Conservation (phyloP, 2,113 vertebrate species). For the Circaetus gallicus region DNA sequence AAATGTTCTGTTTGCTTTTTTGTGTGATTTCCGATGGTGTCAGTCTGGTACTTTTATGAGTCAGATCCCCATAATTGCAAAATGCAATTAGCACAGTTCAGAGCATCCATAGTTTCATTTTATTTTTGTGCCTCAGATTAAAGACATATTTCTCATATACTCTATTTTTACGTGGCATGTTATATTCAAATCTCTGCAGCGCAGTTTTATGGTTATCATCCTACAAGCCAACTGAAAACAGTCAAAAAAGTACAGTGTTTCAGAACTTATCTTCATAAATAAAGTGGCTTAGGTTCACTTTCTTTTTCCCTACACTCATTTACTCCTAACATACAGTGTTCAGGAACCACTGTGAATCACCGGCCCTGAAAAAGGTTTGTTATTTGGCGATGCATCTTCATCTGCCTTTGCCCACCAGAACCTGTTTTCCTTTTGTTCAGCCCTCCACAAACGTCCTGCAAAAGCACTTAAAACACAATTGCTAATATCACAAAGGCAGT, state of each 20-base stretch:
- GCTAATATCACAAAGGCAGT: neutral
- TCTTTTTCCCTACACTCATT: neutral
- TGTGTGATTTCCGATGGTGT: neutral
- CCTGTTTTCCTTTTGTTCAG: neutral
- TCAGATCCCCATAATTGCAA: neutral
- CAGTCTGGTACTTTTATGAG: slow-evolving; percentile 37
- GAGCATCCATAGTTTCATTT: neutral
- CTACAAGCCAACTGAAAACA: neutral
- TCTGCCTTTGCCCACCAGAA: neutral
- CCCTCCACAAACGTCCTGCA: neutral
- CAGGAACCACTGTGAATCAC: neutral
- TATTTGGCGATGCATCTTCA: neutral
- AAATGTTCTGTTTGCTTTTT: slow-evolving; percentile 17
- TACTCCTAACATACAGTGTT: neutral
- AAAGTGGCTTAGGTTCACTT: neutral
- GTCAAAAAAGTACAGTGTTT: neutral
- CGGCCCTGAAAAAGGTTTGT: neutral
- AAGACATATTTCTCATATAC: neutral
- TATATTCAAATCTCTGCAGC: neutral
- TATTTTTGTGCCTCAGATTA: neutral
- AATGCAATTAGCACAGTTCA: slow-evolving; percentile 38
- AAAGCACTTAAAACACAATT: neutral
- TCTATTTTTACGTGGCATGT: neutral
- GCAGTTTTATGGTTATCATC: neutral
- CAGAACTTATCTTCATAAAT: neutral